Conservation (phyloP, 2,113 vertebrate species). For the Archilochus colubris region DNA sequence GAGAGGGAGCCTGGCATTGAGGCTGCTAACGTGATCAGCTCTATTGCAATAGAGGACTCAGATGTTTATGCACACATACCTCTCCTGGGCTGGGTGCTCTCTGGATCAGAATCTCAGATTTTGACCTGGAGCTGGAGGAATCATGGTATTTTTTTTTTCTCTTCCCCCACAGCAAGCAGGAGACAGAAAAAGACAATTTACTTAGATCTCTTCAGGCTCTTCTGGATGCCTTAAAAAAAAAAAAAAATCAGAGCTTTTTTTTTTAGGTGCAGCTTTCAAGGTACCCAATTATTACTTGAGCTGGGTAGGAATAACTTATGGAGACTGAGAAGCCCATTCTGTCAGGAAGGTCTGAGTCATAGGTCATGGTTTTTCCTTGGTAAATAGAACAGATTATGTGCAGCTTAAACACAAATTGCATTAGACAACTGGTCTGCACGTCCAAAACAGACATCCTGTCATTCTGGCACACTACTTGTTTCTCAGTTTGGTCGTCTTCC, state of each 20-base stretch:
- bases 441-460: not conserved
- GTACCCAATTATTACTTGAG: not conserved
- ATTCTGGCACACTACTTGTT: conserved; percentile 4
- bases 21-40: not conserved
- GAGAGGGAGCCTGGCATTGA: conserved; percentile 56
- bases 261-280: conserved; percentile 54
- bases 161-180: conserved; percentile 63
- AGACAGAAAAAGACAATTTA: conserved; percentile 66
- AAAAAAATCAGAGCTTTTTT: conserved; percentile 57
- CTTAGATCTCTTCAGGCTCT: conserved; percentile 65
- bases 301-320: conserved; percentile 1
- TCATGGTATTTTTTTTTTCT: conserved; percentile 54
- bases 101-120: conserved; percentile 68
- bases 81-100: conserved; percentile 60
- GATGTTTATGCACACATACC: conserved; percentile 40
- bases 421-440: conserved; percentile 21
- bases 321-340: conserved; percentile 16
- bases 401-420: conserved; percentile 9
- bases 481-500: conserved; percentile 45
- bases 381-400: conserved; percentile 19
- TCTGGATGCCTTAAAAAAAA: conserved; percentile 54
- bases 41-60: conserved; percentile 15
- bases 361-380: conserved; percentile 16
- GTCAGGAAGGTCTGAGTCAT: conserved; percentile 42
- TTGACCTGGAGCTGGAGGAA: conserved; percentile 64